Evolutionary conservation across 2,888 invertebrate species (phyloP).

Genomic region (Drosophila setosimentum): DNA sequence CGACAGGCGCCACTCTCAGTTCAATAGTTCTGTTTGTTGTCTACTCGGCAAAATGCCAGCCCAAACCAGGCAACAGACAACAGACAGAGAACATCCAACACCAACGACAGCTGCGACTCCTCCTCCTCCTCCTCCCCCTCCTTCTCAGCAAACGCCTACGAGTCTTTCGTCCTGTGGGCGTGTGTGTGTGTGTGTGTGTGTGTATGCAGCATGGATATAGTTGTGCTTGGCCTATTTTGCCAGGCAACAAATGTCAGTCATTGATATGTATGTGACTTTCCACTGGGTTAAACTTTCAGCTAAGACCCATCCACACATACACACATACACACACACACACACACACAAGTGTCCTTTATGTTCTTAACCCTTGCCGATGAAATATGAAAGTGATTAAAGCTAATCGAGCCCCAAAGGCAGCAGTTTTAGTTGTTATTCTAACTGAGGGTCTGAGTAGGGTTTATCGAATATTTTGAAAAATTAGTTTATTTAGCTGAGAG

Average conservation of each 20-base stretch:
- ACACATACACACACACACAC: background rate
- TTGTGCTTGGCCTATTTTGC: constrained; percentile 53
- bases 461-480: constrained; percentile 17
- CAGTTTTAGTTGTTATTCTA: constrained; percentile 14
- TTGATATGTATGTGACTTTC: constrained; percentile 36
- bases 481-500: constrained; percentile 16
- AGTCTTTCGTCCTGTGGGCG: background rate
- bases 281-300: constrained; percentile 57
- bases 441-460: background rate
- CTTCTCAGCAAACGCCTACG: constrained; percentile 29
- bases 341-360: constrained; percentile 27
- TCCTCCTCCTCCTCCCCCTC: background rate
- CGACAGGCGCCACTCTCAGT: constrained; percentile 74
- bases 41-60: constrained; percentile 75
- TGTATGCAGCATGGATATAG: constrained; percentile 47
- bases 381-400: constrained; percentile 44
- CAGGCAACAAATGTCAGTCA: constrained; percentile 64
- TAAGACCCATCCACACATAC: constrained; percentile 15
- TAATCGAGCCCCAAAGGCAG: constrained; percentile 9
- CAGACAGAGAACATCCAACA: constrained; percentile 27
- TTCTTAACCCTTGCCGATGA: constrained; percentile 27
- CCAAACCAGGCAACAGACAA: constrained; percentile 20
- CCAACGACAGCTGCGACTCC: constrained; percentile 41
- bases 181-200: constrained; percentile 20
- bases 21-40: constrained; percentile 77